Evolutionary conservation across 2,888 invertebrate species (phyloP).

Genomic region (Euspilapteryx auroguttella): DNA sequence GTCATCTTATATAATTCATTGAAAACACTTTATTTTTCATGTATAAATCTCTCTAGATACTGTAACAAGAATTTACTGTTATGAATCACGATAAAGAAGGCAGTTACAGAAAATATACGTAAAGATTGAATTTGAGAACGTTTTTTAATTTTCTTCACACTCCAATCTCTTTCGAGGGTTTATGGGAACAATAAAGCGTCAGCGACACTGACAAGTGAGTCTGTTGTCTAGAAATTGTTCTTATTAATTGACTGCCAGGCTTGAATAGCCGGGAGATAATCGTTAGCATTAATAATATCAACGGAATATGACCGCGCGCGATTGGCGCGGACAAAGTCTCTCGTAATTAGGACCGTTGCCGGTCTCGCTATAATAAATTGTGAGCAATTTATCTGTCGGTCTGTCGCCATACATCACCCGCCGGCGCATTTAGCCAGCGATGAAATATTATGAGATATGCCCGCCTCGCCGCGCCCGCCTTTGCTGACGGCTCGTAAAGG

Average conservation of each 20-base stretch:
- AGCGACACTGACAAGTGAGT: too few species aligned
- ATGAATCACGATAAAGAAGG: constrained; percentile 46
- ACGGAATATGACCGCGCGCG: constrained; percentile 16
- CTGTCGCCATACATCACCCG: constrained; percentile 51
- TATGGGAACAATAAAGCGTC: too few species aligned
- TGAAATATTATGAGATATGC: constrained; percentile 54
- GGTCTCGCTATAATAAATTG: constrained; percentile 51
- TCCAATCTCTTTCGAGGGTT: too few species aligned
- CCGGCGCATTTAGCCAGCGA: constrained; percentile 32
- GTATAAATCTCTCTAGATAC: constrained; percentile 21
- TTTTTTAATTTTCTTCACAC: too few species aligned
- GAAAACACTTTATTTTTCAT: too few species aligned
- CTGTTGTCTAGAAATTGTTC: too few species aligned
- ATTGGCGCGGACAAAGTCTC: constrained; percentile 24
- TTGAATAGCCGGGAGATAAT: constrained; percentile 4
- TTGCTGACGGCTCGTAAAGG: too few species aligned
- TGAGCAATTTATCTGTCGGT: constrained; percentile 56
- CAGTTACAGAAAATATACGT: constrained; percentile 52
- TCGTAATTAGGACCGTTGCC: constrained; percentile 37
- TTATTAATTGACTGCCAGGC: constrained; percentile 1
- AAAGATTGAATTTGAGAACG: constrained; percentile 61
- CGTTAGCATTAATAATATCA: constrained; percentile 4
- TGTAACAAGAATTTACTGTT: constrained; percentile 42
- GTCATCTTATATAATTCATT: too few species aligned
- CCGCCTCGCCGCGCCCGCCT: too few species aligned